Conservation (phyloP, 2,888 invertebrate genomes). For the Listrodromus nycthemerus region DNA sequence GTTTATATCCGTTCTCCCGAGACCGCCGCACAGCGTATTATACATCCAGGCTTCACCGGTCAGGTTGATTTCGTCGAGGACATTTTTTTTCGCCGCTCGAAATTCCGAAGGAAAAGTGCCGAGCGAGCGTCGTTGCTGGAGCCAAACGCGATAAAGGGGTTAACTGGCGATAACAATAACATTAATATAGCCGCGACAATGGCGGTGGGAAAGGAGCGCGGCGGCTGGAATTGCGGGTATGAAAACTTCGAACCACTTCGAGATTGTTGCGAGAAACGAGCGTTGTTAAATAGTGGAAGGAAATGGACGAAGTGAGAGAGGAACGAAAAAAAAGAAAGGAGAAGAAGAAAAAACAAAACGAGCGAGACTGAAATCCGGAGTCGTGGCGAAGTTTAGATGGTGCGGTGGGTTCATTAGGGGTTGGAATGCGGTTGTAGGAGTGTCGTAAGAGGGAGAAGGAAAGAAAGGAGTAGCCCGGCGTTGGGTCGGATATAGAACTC, state of each 20-base stretch:
- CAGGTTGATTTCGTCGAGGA: slow-evolving; percentile 31
- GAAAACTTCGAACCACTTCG: slow-evolving; percentile 75
- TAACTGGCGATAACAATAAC: slow-evolving; percentile 67
- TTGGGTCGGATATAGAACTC: slow-evolving; percentile 52
- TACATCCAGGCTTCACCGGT: slow-evolving; percentile 15
- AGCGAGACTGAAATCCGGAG: slow-evolving; percentile 62
- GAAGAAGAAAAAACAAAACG: slow-evolving; percentile 35
- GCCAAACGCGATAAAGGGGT: slow-evolving; percentile 60
- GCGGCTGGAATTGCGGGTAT: slow-evolving; percentile 47
- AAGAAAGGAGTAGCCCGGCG: slow-evolving; percentile 21
- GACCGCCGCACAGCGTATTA: not conserved
- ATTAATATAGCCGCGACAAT: slow-evolving; percentile 51
- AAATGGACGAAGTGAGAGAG: slow-evolving; percentile 37
- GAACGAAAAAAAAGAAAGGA: slow-evolving; percentile 30
- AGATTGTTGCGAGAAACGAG: slow-evolving; percentile 73
- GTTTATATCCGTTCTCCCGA: slow-evolving; percentile 35
- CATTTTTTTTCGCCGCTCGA: slow-evolving; percentile 9
- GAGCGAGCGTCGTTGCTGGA: slow-evolving; percentile 44
- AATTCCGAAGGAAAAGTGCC: slow-evolving; percentile 46
- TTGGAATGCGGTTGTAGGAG: slow-evolving; percentile 56
- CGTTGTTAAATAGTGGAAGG: slow-evolving; percentile 58
- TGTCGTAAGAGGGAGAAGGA: slow-evolving; percentile 52
- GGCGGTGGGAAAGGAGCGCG: slow-evolving; percentile 50
- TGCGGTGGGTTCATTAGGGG: slow-evolving; percentile 78
- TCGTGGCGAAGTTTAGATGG: slow-evolving; percentile 74